phyloP scores from a whole-genome alignment of 2,888 invertebrate genomes.

The Rutpela maculata region DNA sequence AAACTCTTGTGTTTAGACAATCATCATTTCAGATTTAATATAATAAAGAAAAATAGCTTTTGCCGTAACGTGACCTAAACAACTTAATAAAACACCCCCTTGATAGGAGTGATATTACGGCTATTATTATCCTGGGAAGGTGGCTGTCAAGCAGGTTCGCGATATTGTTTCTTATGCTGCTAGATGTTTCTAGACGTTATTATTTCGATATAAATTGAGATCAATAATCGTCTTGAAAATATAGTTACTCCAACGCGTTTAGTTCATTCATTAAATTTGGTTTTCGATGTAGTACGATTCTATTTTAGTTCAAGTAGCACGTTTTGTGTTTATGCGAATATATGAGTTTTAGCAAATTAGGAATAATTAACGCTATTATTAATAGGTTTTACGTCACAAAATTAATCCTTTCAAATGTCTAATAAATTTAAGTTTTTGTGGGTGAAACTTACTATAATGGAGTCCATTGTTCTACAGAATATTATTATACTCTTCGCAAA shows the following conservation, averaged over 20 bases:
- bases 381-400: too few relatives aligned
- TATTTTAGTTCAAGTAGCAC: too few relatives aligned
- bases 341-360: too few relatives aligned
- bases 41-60: not conserved
- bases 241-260: not conserved
- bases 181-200: not conserved
- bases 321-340: too few relatives aligned
- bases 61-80: not conserved
- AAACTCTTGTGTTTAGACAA: too few relatives aligned
- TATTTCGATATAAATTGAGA: not conserved
- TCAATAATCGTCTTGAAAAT: not conserved
- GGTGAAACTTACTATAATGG: too few relatives aligned
- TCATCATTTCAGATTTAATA: not conserved
- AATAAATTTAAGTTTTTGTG: too few relatives aligned
- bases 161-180: not conserved
- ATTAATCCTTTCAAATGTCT: too few relatives aligned
- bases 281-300: not conserved
- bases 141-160: not conserved
- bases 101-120: not conserved
- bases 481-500: too few relatives aligned
- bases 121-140: not conserved
- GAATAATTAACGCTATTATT: too few relatives aligned
- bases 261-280: not conserved
- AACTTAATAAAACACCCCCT: constrained; percentile 3
- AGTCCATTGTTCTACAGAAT: too few relatives aligned